Conservation (phyloP, 2,888 invertebrate species). For the Fabriciana adippe region DNA sequence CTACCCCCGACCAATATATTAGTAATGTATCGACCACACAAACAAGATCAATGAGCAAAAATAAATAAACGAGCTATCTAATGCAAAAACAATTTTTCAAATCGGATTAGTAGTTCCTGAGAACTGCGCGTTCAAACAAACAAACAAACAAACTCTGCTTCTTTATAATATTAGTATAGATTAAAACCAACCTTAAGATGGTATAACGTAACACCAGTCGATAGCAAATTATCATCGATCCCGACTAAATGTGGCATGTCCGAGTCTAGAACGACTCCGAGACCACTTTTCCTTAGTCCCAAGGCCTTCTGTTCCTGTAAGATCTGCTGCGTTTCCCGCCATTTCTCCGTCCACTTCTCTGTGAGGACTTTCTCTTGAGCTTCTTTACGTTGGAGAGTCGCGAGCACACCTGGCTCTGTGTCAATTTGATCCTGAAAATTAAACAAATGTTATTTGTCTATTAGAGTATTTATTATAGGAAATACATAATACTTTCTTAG, state of each 20-base stretch:
- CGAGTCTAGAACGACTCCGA: conserved; percentile 94
- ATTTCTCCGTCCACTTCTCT: conserved; percentile 96
- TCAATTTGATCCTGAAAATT: conserved; percentile 74
- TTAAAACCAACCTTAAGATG: conserved; percentile 86
- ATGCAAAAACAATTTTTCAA: too few species aligned
- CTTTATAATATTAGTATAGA: not conserved
- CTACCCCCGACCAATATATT: too few species aligned
- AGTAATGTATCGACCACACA: too few species aligned
- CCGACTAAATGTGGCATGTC: conserved; percentile 96
- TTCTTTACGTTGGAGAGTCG: conserved; percentile 93
- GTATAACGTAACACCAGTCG: conserved; percentile 95
- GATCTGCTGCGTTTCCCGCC: conserved; percentile 94
- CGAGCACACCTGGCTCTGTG: conserved; percentile 86
- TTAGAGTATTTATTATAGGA: not conserved
- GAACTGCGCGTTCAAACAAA: too few species aligned
- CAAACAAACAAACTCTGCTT: too few species aligned
- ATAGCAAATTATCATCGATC: conserved; percentile 94
- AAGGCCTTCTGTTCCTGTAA: conserved; percentile 93
- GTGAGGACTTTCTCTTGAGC: conserved; percentile 94
- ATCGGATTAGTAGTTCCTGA: too few species aligned
- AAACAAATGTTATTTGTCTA: not conserved
- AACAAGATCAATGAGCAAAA: too few species aligned
- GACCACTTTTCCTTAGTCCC: conserved; percentile 92
- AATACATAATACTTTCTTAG: too few species aligned
- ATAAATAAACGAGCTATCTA: too few species aligned